phyloP scores from a whole-genome alignment of 2,113 vertebrate genomes.

The Leucosticte australis region DNA sequence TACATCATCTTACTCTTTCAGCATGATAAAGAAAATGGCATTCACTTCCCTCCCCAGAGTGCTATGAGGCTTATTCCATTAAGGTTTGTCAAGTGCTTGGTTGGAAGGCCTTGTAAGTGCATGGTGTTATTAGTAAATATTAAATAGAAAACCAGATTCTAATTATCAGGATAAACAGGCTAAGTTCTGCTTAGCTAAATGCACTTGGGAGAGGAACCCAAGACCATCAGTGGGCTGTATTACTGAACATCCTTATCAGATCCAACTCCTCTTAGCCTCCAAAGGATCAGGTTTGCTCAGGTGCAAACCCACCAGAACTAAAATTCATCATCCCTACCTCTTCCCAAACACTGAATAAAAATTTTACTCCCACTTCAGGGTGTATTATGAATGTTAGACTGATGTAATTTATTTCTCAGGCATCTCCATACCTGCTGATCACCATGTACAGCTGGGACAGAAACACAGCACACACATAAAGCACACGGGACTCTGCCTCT shows the following conservation, averaged over 20 bases:
- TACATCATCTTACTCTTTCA: slow-evolving; percentile 53
- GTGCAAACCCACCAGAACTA: not conserved
- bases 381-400: not conserved
- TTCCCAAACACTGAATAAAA: not conserved
- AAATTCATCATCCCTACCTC: not conserved
- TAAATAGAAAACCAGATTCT: slow-evolving; percentile 53
- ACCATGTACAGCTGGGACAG: not conserved
- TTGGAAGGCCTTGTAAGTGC: slow-evolving; percentile 52
- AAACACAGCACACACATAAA: not conserved
- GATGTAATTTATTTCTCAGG: not conserved
- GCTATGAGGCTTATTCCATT: slow-evolving; percentile 62
- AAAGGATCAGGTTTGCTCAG: not conserved
- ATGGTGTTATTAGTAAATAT: slow-evolving; percentile 52
- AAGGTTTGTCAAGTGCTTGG: slow-evolving; percentile 62
- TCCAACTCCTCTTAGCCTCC: not conserved
- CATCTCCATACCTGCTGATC: not conserved
- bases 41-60: slow-evolving; percentile 60
- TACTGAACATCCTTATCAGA: not conserved
- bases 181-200: slow-evolving; percentile 44
- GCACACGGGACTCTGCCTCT: not conserved
- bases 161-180: slow-evolving; percentile 60
- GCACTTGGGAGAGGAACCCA: not conserved
- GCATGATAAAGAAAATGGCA: slow-evolving; percentile 50
- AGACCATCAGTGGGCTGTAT: not conserved
- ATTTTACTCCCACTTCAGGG: not conserved